Conservation (phyloP, 2,113 vertebrate genomes). For the Oxygymnocypris stewartii region DNA sequence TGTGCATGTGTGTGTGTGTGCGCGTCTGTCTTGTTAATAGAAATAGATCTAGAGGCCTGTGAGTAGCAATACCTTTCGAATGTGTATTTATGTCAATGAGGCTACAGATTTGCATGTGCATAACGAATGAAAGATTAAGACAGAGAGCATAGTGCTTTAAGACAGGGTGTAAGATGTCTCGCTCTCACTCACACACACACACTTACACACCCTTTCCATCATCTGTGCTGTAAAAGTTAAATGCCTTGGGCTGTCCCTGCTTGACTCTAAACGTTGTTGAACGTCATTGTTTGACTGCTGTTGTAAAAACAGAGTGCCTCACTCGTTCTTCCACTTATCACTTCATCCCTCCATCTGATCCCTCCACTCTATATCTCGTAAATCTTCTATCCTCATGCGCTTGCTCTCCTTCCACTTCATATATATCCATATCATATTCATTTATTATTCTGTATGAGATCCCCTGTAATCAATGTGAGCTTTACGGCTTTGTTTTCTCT, state of each 20-base stretch:
- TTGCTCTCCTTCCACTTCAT: slow-evolving; percentile 30
- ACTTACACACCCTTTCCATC: slow-evolving; percentile 33
- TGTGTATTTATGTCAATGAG: slow-evolving; percentile 19
- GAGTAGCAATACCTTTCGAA: slow-evolving; percentile 6
- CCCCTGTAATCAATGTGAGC: not conserved
- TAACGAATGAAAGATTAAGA: slow-evolving; percentile 18
- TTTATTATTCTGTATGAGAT: slow-evolving; percentile 24
- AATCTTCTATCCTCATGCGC: slow-evolving; percentile 27
- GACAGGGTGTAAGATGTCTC: not conserved
- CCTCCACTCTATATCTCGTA: slow-evolving; percentile 29
- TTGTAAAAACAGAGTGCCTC: slow-evolving; percentile 56
- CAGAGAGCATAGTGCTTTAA: slow-evolving; percentile 1
- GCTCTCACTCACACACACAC: slow-evolving; percentile 5
- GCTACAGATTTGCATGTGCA: not conserved
- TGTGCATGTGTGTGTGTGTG: slow-evolving; percentile 10
- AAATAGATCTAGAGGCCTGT: slow-evolving; percentile 25
- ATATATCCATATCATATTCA: slow-evolving; percentile 39
- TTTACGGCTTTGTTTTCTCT: not conserved
- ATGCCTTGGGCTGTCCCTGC: slow-evolving; percentile 10
- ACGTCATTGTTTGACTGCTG: slow-evolving; percentile 46
- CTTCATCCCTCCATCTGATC: slow-evolving; percentile 38
- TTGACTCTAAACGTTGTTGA: slow-evolving; percentile 25
- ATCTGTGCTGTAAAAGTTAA: slow-evolving; percentile 53
- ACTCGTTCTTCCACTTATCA: slow-evolving; percentile 50
- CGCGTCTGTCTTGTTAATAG: slow-evolving; percentile 10